Conservation (phyloP, 2,797 vertebrate genomes). For the Paguma larvata region DNA sequence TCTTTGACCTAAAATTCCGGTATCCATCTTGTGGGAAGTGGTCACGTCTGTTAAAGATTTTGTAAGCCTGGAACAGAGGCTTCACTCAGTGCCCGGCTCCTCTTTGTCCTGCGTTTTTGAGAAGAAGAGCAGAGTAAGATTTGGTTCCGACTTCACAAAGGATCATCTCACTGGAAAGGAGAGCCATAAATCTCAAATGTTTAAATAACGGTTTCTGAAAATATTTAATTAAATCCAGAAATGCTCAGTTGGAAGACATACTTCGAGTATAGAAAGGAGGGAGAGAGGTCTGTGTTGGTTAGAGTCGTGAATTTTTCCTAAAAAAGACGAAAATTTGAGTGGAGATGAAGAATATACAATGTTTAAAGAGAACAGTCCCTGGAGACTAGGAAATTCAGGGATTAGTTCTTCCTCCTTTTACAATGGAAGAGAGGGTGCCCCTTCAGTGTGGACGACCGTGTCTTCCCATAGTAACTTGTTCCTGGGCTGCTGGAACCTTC, state of each 20-base stretch:
- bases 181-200: slow-evolving; percentile 18
- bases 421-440: not conserved
- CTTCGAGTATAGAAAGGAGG: not conserved
- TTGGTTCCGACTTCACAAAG: not conserved
- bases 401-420: not conserved
- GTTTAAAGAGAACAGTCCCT: not conserved
- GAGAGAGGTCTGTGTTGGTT: not conserved
- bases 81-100: not conserved
- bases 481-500: not conserved
- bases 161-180: not conserved
- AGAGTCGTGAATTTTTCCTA: not conserved
- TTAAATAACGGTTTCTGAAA: slow-evolving; percentile 52
- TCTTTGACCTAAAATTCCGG: not conserved
- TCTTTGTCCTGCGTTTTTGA: not conserved
- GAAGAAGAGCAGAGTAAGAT: not conserved
- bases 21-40: not conserved
- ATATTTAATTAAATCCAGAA: slow-evolving; percentile 52
- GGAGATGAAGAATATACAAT: not conserved
- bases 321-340: not conserved
- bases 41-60: not conserved
- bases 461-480: not conserved
- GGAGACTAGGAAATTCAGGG: not conserved
- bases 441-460: not conserved
- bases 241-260: not conserved
- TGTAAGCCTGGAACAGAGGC: not conserved